These are phyloP conservation scores for Limonius californicus DNA, from an alignment of 1,140 invertebrate genomes.

Conservation along the genomic window DNA sequence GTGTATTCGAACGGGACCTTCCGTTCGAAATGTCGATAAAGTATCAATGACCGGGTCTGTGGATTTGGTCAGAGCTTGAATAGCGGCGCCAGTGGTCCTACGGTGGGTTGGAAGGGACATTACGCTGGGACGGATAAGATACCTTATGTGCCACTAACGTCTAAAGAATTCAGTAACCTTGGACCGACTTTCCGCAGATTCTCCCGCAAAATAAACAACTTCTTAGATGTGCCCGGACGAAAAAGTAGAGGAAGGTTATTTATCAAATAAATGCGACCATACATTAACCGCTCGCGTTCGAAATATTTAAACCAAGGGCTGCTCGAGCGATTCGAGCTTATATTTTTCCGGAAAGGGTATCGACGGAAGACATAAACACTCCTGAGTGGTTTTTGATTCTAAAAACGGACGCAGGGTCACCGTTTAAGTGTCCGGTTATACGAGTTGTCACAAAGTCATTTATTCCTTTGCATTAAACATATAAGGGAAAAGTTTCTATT, in stretches of 20 bases:
- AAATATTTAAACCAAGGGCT: neutral
- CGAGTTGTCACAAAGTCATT: too few species aligned
- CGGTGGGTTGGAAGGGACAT: neutral
- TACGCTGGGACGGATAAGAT: neutral
- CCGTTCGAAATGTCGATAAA: neutral
- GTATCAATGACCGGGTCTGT: neutral
- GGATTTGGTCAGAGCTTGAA: conserved; percentile 1
- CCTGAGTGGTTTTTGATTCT: too few species aligned
- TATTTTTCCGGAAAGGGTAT: neutral
- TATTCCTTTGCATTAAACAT: too few species aligned
- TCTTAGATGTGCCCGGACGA: neutral
- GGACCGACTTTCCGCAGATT: neutral
- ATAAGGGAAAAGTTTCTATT: too few species aligned
- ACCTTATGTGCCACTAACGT: neutral
- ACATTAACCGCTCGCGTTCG: neutral
- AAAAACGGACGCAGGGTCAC: too few species aligned
- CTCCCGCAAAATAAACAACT: neutral
- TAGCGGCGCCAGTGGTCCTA: neutral
- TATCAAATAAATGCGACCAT: neutral
- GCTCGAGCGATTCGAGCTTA: neutral
- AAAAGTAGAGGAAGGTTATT: neutral
- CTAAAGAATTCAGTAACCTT: neutral
- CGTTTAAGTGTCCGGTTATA: too few species aligned
- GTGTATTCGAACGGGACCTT: conserved; percentile 1
- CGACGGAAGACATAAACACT: neutral